phyloP scores from a whole-genome alignment of 2,888 invertebrate species.

The Drepana falcataria region DNA sequence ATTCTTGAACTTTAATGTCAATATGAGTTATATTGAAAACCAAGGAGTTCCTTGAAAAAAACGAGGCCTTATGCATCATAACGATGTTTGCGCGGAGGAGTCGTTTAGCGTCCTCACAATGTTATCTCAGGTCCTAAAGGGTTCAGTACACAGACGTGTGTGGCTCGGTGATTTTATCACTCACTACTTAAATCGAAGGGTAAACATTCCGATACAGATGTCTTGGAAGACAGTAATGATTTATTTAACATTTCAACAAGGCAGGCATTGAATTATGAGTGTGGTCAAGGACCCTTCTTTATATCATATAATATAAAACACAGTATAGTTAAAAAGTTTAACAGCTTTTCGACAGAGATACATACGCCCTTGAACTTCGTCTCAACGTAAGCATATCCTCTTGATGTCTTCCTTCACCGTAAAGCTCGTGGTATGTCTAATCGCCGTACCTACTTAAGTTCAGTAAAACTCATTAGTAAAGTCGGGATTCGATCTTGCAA shows the following conservation, averaged over 20 bases:
- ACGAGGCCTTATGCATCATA: conserved; percentile 24
- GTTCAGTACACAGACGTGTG: conserved; percentile 25
- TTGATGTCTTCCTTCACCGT: too few relatives aligned
- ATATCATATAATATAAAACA: too few relatives aligned
- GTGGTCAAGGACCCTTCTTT: not conserved
- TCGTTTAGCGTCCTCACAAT: conserved; percentile 34
- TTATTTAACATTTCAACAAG: not conserved
- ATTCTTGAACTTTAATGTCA: not conserved
- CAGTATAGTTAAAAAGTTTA: too few relatives aligned
- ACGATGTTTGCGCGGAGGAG: conserved; percentile 24
- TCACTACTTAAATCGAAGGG: conserved; percentile 8
- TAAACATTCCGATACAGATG: not conserved
- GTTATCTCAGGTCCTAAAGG: conserved; percentile 25
- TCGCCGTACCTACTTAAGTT: too few relatives aligned
- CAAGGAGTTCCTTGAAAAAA: conserved; percentile 3
- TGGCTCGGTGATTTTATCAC: conserved; percentile 13
- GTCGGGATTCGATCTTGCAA: too few relatives aligned
- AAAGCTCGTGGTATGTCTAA: too few relatives aligned
- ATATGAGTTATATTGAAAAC: conserved; percentile 15
- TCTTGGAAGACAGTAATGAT: not conserved
- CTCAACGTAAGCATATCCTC: too few relatives aligned
- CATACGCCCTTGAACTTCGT: too few relatives aligned
- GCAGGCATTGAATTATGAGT: not conserved
- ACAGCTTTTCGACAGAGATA: too few relatives aligned
- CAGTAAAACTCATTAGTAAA: too few relatives aligned